Percentiles rank a stretch among this genome's conserved stretches.
phyloP scores from a whole-genome alignment of 1,140 invertebrate genomes.

The Elysia chlorotica region DNA sequence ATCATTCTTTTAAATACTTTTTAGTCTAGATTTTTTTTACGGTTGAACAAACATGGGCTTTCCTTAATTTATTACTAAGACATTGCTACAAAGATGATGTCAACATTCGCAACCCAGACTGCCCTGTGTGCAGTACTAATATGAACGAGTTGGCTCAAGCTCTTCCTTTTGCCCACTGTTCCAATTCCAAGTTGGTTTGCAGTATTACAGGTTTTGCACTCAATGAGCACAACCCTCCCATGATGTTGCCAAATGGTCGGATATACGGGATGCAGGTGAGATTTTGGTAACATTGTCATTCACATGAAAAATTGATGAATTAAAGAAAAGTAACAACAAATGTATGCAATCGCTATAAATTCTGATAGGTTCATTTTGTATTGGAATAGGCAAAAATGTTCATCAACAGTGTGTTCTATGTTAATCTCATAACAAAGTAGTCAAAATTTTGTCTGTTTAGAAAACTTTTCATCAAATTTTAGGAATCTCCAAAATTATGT shows the following conservation, averaged over 20 bases:
- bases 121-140: conserved; percentile 90
- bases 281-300: no score
- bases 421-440: no score
- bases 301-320: no score
- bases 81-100: conserved; percentile 63
- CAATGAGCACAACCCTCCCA: conserved; percentile 96
- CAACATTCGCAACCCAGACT: conserved; percentile 74
- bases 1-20: no score
- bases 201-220: conserved; percentile 88
- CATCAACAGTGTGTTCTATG: background rate
- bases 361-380: background rate
- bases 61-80: no score
- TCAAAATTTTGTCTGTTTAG: background rate
- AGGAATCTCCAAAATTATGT: no score
- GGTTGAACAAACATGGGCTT: no score
- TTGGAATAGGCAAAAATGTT: background rate
- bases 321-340: background rate
- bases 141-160: conserved; percentile 84
- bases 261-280: conserved; percentile 94
- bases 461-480: no score
- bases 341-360: background rate
- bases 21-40: no score
- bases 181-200: conserved; percentile 89
- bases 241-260: conserved; percentile 97
- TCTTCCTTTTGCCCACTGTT: conserved; percentile 94